phyloP scores from a whole-genome alignment of 2,797 vertebrate species.

The Melanotaenia parkinsoni region DNA sequence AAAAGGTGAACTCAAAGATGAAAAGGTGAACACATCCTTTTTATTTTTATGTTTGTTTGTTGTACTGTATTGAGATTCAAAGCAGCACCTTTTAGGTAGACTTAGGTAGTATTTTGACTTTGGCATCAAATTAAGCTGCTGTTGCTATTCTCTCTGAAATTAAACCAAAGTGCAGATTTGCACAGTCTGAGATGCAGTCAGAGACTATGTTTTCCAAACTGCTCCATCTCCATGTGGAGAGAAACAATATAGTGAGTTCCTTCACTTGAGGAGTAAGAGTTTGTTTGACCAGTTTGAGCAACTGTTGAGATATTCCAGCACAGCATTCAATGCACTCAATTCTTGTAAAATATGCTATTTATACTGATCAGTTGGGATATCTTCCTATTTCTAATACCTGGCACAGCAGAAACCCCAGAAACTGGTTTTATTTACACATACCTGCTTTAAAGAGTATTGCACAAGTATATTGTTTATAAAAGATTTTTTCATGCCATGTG shows the following conservation, averaged over 20 bases:
- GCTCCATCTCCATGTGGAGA: not conserved
- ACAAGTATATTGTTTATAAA: not conserved
- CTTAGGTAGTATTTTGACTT: not conserved
- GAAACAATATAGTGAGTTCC: too few relatives aligned
- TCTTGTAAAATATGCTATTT: not conserved
- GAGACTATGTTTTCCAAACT: too few relatives aligned
- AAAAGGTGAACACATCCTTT: too few relatives aligned
- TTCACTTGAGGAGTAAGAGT: too few relatives aligned
- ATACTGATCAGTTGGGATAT: not conserved
- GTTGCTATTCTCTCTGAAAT: not conserved
- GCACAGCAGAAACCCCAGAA: not conserved
- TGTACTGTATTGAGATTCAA: not conserved
- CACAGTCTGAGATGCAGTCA: not conserved
- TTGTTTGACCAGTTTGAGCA: too few relatives aligned
- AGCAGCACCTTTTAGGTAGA: constrained; percentile 32
- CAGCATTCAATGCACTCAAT: too few relatives aligned
- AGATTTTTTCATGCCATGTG: not conserved
- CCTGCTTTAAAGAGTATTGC: not conserved
- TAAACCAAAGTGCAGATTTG: not conserved
- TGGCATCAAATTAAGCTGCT: not conserved
- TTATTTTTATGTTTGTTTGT: too few relatives aligned
- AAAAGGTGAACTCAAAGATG: too few relatives aligned
- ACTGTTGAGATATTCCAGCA: too few relatives aligned
- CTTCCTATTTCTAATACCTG: not conserved
- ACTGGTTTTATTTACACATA: not conserved